These are phyloP conservation scores for Drosophila tani DNA, from an alignment of 1,140 invertebrate genomes.

Conservation along the genomic window DNA sequence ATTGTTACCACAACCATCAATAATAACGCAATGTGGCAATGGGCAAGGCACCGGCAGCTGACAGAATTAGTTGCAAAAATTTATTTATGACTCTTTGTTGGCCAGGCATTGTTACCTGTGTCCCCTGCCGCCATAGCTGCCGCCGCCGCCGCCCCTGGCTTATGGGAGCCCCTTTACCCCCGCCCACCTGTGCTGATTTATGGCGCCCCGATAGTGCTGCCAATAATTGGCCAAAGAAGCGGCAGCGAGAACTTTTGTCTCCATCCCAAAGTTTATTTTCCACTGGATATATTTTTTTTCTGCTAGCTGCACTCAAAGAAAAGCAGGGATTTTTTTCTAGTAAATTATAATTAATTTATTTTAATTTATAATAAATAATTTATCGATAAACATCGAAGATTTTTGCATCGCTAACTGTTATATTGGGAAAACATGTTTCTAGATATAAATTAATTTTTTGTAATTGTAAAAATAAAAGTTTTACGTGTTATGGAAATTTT, in stretches of 20 bases:
- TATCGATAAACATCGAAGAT: too few relatives aligned
- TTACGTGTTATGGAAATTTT: too few relatives aligned
- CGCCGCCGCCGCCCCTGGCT: too few relatives aligned
- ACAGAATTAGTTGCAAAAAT: slow-evolving; percentile 79
- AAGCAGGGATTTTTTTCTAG: neutral
- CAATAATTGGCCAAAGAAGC: slow-evolving; percentile 54
- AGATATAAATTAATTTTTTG: too few relatives aligned
- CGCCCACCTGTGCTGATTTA: slow-evolving; percentile 54
- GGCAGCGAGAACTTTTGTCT: slow-evolving; percentile 39
- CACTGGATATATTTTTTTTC: slow-evolving; percentile 6
- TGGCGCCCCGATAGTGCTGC: slow-evolving; percentile 54
- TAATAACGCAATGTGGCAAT: slow-evolving; percentile 78
- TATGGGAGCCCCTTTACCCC: neutral
- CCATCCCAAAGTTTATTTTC: slow-evolving; percentile 23
- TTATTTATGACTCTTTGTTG: slow-evolving; percentile 81
- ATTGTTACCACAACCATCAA: slow-evolving; percentile 72
- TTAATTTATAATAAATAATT: too few relatives aligned
- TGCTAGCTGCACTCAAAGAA: neutral
- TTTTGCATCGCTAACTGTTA: too few relatives aligned
- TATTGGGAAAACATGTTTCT: too few relatives aligned
- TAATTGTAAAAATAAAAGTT: too few relatives aligned
- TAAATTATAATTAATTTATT: too few relatives aligned
- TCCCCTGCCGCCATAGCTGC: neutral
- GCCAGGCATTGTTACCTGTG: slow-evolving; percentile 37
- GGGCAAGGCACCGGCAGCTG: slow-evolving; percentile 56